phyloP scores from a whole-genome alignment of 2,888 invertebrate species.

The Drosophila demipolita region DNA sequence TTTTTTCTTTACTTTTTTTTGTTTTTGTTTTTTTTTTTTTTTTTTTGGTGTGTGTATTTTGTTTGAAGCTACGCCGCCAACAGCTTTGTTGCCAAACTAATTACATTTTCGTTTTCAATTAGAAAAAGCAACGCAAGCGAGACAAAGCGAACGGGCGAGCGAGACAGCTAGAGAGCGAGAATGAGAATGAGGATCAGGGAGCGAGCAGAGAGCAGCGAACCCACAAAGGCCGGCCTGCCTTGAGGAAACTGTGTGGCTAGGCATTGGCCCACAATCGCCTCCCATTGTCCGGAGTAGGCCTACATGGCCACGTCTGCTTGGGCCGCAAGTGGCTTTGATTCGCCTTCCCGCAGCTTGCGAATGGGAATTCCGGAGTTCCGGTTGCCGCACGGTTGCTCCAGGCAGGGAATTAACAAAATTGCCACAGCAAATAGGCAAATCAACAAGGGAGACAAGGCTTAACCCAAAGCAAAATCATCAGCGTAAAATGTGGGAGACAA shows the following conservation, averaged over 20 bases:
- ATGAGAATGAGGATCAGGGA: conserved; percentile 4
- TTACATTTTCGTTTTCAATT: conserved; percentile 70
- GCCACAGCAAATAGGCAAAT: conserved; percentile 21
- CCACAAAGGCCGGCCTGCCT: conserved; percentile 16
- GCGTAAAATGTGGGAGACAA: conserved; percentile 9
- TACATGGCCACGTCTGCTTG: neutral
- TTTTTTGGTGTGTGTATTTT: conserved; percentile 29
- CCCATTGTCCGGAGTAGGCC: conserved; percentile 17
- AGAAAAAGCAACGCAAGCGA: conserved; percentile 55
- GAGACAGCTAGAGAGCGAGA: neutral
- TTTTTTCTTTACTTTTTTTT: conserved; percentile 28
- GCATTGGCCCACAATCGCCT: conserved; percentile 10
- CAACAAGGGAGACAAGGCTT: neutral
- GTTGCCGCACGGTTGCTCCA: conserved; percentile 14
- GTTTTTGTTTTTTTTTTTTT: conserved; percentile 23
- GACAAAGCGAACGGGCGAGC: neutral
- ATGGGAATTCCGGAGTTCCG: conserved; percentile 21
- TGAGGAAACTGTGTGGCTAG: conserved; percentile 2
- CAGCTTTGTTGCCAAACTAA: conserved; percentile 63
- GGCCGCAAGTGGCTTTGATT: conserved; percentile 8
- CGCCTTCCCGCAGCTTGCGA: conserved; percentile 4
- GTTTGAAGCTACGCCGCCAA: conserved; percentile 52
- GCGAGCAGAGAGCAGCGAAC: neutral
- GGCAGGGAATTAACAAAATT: conserved; percentile 28
- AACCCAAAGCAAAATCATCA: conserved; percentile 3